Conservation (phyloP, 2,113 vertebrate genomes). For the Hippocampus barbouri region DNA sequence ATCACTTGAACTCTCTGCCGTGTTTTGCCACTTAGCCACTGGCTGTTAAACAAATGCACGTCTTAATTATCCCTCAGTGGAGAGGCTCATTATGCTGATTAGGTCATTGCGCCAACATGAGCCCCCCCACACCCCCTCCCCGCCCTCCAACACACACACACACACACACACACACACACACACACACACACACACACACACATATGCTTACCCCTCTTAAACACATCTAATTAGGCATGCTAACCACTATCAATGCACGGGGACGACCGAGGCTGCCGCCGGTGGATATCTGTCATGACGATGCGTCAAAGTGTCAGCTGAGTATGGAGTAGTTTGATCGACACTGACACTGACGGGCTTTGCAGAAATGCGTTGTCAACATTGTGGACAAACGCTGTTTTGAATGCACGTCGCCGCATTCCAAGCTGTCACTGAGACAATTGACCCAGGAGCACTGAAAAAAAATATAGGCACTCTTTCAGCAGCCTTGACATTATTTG, state of each 20-base stretch:
- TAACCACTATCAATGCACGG: slow-evolving; percentile 47
- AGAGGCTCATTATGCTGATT: slow-evolving; percentile 67
- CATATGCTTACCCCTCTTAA: slow-evolving; percentile 5
- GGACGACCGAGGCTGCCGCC: slow-evolving; percentile 14
- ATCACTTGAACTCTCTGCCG: slow-evolving; percentile 45
- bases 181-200: too few species aligned
- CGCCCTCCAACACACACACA: not conserved
- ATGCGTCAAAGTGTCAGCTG: slow-evolving; percentile 49
- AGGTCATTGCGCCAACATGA: slow-evolving; percentile 59
- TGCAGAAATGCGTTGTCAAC: slow-evolving; percentile 17
- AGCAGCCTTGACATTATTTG: not conserved
- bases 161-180: too few species aligned
- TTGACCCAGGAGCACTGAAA: not conserved
- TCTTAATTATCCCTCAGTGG: slow-evolving; percentile 68
- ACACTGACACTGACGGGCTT: slow-evolving; percentile 32
- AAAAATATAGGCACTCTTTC: not conserved
- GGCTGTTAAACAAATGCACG: slow-evolving; percentile 57
- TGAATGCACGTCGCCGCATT: slow-evolving; percentile 1
- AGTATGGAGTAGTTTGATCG: slow-evolving; percentile 26
- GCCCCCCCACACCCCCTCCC: not conserved
- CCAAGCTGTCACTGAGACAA: not conserved
- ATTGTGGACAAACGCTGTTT: slow-evolving; percentile 4
- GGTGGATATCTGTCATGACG: slow-evolving; percentile 52
- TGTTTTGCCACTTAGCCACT: slow-evolving; percentile 40
- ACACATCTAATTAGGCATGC: slow-evolving; percentile 66